phyloP scores from a whole-genome alignment of 2,888 invertebrate species.

The Apamea crenata region DNA sequence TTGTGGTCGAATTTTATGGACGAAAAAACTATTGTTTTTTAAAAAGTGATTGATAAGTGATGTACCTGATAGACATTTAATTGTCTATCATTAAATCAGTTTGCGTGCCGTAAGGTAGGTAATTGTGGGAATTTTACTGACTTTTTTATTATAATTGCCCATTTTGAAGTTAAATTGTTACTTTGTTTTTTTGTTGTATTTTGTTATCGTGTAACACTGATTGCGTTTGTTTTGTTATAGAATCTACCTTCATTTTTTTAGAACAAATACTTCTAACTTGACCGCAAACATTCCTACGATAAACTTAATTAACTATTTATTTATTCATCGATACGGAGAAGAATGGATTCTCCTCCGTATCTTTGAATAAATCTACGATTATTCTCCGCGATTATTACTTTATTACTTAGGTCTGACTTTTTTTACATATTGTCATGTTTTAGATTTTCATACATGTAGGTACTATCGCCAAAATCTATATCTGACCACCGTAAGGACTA shows the following conservation, averaged over 20 bases:
- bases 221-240: background rate
- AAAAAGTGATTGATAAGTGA: conserved; percentile 31
- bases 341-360: too few relatives aligned
- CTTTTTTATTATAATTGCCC: background rate
- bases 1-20: conserved; percentile 5
- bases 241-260: background rate
- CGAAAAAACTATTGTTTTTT: conserved; percentile 9
- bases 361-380: background rate
- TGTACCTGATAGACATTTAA: conserved; percentile 51
- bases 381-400: background rate
- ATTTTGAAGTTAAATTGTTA: background rate
- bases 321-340: background rate
- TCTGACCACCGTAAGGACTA: too few relatives aligned
- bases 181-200: background rate
- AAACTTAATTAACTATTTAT: background rate
- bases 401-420: too few relatives aligned
- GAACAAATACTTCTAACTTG: too few relatives aligned
- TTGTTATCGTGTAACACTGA: conserved; percentile 6
- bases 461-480: too few relatives aligned
- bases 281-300: background rate
- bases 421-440: too few relatives aligned
- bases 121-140: conserved; percentile 39
- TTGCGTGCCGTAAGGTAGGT: conserved; percentile 55
- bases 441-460: too few relatives aligned
- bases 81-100: conserved; percentile 54